A percentile compares a stretch with the other conserved stretches of the same genome.
These are phyloP conservation scores for Macrobrachium nipponense DNA, from an alignment of 1,140 invertebrate genomes.

Conservation along the genomic window DNA sequence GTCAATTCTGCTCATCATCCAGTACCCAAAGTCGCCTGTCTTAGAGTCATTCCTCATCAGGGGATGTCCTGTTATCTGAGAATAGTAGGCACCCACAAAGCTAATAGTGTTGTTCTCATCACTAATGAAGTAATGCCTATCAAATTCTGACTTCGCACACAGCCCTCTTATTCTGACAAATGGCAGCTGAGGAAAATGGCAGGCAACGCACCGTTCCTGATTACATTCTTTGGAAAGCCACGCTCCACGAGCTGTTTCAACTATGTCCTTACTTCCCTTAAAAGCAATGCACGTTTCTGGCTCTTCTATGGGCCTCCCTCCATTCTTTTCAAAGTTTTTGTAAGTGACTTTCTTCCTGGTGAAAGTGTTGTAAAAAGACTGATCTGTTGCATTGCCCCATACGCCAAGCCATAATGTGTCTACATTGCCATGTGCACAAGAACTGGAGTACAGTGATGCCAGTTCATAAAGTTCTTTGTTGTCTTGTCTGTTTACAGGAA, in stretches of 20 bases:
- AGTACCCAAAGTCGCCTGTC: constrained; percentile 32
- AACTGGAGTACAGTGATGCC: background rate
- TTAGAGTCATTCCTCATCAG: background rate
- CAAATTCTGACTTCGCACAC: constrained; percentile 38
- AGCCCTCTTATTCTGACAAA: constrained; percentile 29
- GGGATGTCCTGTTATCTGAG: constrained; percentile 13
- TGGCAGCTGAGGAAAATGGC: constrained; percentile 28
- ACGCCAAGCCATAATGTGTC: constrained; percentile 43
- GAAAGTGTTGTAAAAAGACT: constrained; percentile 17
- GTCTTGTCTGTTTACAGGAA: constrained; percentile 10
- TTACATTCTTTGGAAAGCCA: constrained; percentile 27
- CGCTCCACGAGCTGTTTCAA: background rate
- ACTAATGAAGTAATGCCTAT: constrained; percentile 36
- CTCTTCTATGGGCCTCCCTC: constrained; percentile 31
- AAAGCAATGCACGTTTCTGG: constrained; percentile 34
- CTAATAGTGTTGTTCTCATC: background rate
- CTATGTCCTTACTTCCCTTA: constrained; percentile 27
- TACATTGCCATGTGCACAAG: constrained; percentile 23
- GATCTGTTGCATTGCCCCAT: background rate
- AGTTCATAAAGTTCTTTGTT: constrained; percentile 15
- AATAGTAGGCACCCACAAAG: constrained; percentile 39
- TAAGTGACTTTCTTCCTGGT: constrained; percentile 4
- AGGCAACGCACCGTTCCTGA: constrained; percentile 28
- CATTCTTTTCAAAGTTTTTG: constrained; percentile 17
- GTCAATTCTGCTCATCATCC: constrained; percentile 29